Evolutionary conservation across 2,888 invertebrate genomes (phyloP).

Genomic region (Napeogenes sylphis): DNA sequence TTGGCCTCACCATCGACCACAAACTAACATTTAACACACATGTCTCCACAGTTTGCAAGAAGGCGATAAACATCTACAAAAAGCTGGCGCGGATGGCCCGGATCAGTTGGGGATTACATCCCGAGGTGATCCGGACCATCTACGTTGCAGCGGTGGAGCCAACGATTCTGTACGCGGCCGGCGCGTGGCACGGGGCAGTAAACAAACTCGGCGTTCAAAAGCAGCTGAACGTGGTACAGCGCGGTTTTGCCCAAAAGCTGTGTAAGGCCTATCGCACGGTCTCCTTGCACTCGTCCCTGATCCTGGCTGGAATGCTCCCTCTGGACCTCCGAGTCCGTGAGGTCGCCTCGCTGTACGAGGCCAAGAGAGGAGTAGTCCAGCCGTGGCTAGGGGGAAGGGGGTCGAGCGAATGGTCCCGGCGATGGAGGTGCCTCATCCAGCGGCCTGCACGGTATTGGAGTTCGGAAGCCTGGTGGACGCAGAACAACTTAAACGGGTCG

Average conservation of each 20-base stretch:
- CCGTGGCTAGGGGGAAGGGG: slow-evolving; percentile 19
- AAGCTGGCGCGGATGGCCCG: slow-evolving; percentile 10
- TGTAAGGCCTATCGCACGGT: slow-evolving; percentile 26
- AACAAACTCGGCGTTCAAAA: slow-evolving; percentile 9
- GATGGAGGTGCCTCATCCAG: slow-evolving; percentile 14
- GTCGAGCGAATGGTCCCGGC: slow-evolving; percentile 20
- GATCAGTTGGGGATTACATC: slow-evolving; percentile 20
- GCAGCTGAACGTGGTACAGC: slow-evolving; percentile 17
- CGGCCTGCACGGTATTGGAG: not conserved
- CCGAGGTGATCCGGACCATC: slow-evolving; percentile 18
- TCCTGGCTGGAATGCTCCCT: slow-evolving; percentile 29
- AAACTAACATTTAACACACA: slow-evolving; percentile 15
- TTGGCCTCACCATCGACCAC: slow-evolving; percentile 13
- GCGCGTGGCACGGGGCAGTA: slow-evolving; percentile 20
- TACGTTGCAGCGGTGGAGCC: slow-evolving; percentile 25
- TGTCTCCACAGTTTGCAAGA: slow-evolving; percentile 9
- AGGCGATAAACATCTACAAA: slow-evolving; percentile 19
- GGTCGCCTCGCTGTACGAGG: slow-evolving; percentile 26
- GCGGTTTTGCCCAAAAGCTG: slow-evolving; percentile 25
- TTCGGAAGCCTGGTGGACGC: slow-evolving; percentile 16
- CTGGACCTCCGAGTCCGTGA: slow-evolving; percentile 29
- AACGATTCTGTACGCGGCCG: slow-evolving; percentile 24
- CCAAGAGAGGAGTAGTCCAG: slow-evolving; percentile 22
- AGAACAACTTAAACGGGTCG: not conserved
- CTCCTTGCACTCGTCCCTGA: slow-evolving; percentile 25